Evolutionary conservation across 2,888 invertebrate genomes (phyloP).

Genomic region (Eubasilissa splendida): DNA sequence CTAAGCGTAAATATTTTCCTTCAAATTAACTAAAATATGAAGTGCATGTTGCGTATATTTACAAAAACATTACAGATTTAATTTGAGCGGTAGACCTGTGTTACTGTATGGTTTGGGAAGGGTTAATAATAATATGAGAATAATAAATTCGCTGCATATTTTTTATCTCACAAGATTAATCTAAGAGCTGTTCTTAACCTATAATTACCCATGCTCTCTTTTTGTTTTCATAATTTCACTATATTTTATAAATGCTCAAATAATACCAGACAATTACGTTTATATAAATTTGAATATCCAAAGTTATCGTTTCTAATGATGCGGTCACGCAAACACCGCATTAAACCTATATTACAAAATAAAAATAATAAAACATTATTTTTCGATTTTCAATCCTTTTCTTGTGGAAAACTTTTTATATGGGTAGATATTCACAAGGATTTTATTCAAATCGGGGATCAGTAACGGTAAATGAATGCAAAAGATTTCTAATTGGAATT

Average conservation of each 20-base stretch:
- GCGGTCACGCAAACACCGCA: constrained; percentile 52
- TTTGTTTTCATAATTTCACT: not conserved
- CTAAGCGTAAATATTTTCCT: too few relatives aligned
- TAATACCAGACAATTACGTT: constrained; percentile 39
- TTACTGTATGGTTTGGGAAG: too few relatives aligned
- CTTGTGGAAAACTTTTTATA: constrained; percentile 36
- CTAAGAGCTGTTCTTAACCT: not conserved
- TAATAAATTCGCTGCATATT: too few relatives aligned
- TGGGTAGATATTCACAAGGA: constrained; percentile 26
- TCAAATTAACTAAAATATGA: too few relatives aligned
- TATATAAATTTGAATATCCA: constrained; percentile 41
- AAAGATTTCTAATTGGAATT: not conserved
- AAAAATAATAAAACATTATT: constrained; percentile 40
- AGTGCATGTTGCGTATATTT: too few relatives aligned
- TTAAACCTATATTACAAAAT: constrained; percentile 45
- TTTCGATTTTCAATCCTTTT: constrained; percentile 46
- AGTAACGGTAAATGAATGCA: not conserved
- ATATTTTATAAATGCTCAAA: constrained; percentile 6
- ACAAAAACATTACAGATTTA: too few relatives aligned
- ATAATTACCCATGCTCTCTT: not conserved
- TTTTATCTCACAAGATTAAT: not conserved
- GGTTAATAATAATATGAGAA: too few relatives aligned
- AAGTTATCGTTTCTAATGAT: constrained; percentile 42
- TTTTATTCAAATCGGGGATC: constrained; percentile 1
- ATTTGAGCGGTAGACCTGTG: too few relatives aligned